phyloP scores from a whole-genome alignment of 2,888 invertebrate species.

The Liposcelis brunnea region DNA sequence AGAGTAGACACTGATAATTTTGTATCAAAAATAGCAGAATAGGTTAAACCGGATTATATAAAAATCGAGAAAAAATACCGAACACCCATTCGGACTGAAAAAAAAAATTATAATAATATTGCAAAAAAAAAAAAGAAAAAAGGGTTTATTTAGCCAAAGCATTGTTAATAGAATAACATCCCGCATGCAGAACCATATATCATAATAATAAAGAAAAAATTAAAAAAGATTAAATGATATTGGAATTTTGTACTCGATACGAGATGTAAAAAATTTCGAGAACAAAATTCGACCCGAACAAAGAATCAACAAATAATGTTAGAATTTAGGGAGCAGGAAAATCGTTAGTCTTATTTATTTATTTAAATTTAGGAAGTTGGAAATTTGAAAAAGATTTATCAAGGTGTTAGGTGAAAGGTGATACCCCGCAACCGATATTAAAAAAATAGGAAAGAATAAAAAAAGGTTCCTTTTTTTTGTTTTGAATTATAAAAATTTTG shows the following conservation, averaged over 20 bases:
- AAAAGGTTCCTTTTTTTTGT: constrained; percentile 9
- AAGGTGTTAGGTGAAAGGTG: constrained; percentile 11
- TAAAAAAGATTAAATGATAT: constrained; percentile 27
- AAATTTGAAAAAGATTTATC: constrained; percentile 7
- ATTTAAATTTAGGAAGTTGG: constrained; percentile 7
- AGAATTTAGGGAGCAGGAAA: not conserved
- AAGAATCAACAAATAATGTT: too few species aligned
- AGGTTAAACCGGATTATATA: constrained; percentile 27
- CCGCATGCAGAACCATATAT: too few species aligned
- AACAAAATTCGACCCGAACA: constrained; percentile 3
- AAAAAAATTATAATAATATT: constrained; percentile 9
- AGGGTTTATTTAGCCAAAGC: constrained; percentile 9
- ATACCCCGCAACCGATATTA: constrained; percentile 1
- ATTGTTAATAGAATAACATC: constrained; percentile 10
- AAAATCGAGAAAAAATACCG: constrained; percentile 23
- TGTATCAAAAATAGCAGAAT: constrained; percentile 24
- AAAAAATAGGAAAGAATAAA: constrained; percentile 12
- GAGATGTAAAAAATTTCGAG: not conserved
- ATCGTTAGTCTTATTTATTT: too few species aligned
- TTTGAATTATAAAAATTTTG: constrained; percentile 10
- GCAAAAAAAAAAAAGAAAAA: constrained; percentile 11
- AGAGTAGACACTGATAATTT: constrained; percentile 15
- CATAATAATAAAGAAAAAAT: constrained; percentile 18
- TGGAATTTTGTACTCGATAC: not conserved
- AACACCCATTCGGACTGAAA: constrained; percentile 22